A percentile compares a stretch with the other conserved stretches of the same genome.
phyloP scores from a whole-genome alignment of 2,888 invertebrate species.

The Agapostemon virescens region DNA sequence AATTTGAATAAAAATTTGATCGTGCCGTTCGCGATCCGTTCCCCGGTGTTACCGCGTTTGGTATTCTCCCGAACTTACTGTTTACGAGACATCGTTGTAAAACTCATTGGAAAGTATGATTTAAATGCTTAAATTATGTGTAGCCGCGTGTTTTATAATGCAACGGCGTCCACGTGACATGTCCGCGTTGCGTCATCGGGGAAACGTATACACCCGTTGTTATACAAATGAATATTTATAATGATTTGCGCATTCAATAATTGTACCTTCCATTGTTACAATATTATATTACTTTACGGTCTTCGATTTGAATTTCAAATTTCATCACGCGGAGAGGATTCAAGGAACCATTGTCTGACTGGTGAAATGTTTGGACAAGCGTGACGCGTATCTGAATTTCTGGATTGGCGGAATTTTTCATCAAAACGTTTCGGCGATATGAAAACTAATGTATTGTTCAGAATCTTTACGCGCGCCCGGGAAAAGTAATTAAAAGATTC shows the following conservation, averaged over 20 bases:
- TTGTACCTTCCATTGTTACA: not conserved
- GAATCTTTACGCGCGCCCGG: not conserved
- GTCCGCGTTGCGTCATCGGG: not conserved
- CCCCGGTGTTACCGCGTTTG: not conserved
- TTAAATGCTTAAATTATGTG: not conserved
- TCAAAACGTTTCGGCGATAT: not conserved
- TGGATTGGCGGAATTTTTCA: not conserved
- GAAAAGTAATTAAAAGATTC: not conserved
- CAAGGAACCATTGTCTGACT: not conserved
- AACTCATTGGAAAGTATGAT: not conserved
- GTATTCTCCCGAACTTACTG: not conserved
- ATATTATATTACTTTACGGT: not conserved
- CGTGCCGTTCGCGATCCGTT: not conserved
- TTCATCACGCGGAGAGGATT: not conserved
- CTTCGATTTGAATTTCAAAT: not conserved
- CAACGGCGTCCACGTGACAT: not conserved
- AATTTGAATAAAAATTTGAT: not conserved
- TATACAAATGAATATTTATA: not conserved
- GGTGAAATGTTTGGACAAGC: not conserved
- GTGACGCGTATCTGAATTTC: not conserved
- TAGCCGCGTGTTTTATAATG: not conserved
- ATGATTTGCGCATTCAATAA: constrained; percentile 3
- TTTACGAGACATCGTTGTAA: not conserved
- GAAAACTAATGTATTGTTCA: not conserved
- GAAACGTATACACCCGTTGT: no score